A percentile compares a stretch with the other conserved stretches of the same genome.
These are phyloP conservation scores for Auanema freiburgensis DNA, from an alignment of 2,888 invertebrate genomes.

Conservation along the genomic window DNA sequence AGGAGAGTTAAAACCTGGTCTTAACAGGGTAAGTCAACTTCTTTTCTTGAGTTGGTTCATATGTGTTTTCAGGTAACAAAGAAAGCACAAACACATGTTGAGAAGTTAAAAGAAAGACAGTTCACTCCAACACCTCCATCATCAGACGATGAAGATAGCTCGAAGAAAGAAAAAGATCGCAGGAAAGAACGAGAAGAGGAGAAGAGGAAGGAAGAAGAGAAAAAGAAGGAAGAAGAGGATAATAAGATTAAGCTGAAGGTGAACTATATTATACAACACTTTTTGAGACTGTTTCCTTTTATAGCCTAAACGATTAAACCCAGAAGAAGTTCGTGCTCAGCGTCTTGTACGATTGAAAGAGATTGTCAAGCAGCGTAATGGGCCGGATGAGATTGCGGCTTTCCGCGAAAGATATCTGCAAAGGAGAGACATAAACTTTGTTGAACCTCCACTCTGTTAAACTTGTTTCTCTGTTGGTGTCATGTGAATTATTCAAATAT, in stretches of 20 bases:
- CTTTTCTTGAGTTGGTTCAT: background rate
- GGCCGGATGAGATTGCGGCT: constrained; percentile 37
- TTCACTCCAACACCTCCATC: constrained; percentile 45
- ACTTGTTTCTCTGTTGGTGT: no score
- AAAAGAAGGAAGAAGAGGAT: constrained; percentile 15
- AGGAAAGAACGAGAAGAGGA: constrained; percentile 18
- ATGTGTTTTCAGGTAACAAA: constrained; percentile 16
- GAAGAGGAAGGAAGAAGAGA: constrained; percentile 15
- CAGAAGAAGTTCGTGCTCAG: constrained; percentile 28
- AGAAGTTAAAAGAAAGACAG: constrained; percentile 31
- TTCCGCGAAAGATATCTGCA: constrained; percentile 25
- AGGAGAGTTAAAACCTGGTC: constrained; percentile 44
- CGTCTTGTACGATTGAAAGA: constrained; percentile 36
- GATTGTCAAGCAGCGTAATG: constrained; percentile 44
- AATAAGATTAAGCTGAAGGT: constrained; percentile 11
- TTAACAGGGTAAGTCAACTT: constrained; percentile 25
- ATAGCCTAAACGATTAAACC: background rate
- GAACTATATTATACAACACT: background rate
- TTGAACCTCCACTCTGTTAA: no score
- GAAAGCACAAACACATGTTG: constrained; percentile 32
- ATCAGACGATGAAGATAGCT: constrained; percentile 38
- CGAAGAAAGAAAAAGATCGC: constrained; percentile 9
- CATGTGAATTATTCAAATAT: no score
- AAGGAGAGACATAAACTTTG: background rate
- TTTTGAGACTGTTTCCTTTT: no score